Conservation (phyloP, 2,113 vertebrate species). For the Oncorhynchus tshawytscha region DNA sequence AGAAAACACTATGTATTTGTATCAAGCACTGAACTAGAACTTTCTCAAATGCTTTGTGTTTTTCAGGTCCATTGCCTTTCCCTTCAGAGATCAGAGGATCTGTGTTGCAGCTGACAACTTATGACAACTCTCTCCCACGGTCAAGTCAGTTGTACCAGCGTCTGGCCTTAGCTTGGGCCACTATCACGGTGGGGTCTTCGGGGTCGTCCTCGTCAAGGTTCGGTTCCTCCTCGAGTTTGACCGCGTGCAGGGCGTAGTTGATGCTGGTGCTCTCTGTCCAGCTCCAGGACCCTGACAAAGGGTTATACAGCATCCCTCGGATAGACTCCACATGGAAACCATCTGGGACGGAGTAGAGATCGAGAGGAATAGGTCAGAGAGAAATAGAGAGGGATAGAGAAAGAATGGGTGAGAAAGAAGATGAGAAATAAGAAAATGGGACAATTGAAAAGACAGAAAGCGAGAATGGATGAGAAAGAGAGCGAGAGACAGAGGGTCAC, state of each 20-base stretch:
- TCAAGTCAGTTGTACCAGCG: constrained; percentile 38
- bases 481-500: not conserved
- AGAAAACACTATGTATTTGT: not conserved
- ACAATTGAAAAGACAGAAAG: too few species aligned
- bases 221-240: constrained; percentile 64
- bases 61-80: not conserved
- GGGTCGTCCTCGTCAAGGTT: constrained; percentile 18
- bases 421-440: too few species aligned
- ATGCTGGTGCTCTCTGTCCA: constrained; percentile 82
- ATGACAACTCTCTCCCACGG: not conserved
- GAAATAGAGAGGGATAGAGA: not conserved
- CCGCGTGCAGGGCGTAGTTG: constrained; percentile 89
- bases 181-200: constrained; percentile 9
- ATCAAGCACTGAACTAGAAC: not conserved
- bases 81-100: not conserved
- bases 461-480: not conserved
- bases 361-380: not conserved
- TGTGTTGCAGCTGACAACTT: not conserved
- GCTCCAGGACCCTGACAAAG: constrained; percentile 81
- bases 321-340: constrained; percentile 83
- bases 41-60: not conserved
- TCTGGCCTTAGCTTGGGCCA: constrained; percentile 17
- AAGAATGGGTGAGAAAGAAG: not conserved
- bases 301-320: constrained; percentile 90
- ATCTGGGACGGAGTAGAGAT: constrained; percentile 64